Evolutionary conservation across 1,140 invertebrate genomes (phyloP), one percentile per base, ranked within the genome.

Genomic region (Aphis gossypii): DNA sequence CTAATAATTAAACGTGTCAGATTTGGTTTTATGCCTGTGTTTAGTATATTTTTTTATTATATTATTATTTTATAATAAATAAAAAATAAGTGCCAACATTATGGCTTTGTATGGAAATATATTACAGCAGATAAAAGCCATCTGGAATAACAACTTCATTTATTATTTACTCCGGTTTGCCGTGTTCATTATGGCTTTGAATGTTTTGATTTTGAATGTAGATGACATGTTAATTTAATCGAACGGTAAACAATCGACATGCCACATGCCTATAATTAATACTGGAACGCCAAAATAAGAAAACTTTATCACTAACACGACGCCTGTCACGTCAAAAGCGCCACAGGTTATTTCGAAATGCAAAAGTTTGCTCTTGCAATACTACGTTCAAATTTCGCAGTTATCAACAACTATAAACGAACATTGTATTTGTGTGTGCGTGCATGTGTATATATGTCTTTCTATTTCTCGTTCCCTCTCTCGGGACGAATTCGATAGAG

Each of bases 371-470:
- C 92, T 30, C 48, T 86, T 8, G 9, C 46, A 48, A n/a, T 90
- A 44, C 38, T n/a, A 38, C 11, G 89, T 44, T 23, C 38, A 44
- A 90, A 90, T 60, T 90, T 90, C 23, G 38, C 54, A 68, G 89
- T 90, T 90, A 68, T 90, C 89, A 90, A 90, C 89, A 90, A 90
- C 89, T 68, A 44, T 90, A 68, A 90, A 90, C 38, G 38, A 90
- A 90, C 38, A 38, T 90, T 38, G 48, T 38, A 18, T 83, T 83
- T 46, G 41, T 46, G 41, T 46, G 48, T 21, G 46, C 46, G 86
- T 88, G 86, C 30, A 35, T 88, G 48, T 88, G 46, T 88, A 44
- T 46, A 14, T 46, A 25, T 86, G 46, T 88, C 14, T 41, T 23
- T 54, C 8, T 44, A 41, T 86, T 46, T 56, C 48, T 56, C n/a